A percentile compares a stretch with the other conserved stretches of the same genome.
phyloP scores from a whole-genome alignment of 2,113 vertebrate species.

The Colistium nudipinnis region DNA sequence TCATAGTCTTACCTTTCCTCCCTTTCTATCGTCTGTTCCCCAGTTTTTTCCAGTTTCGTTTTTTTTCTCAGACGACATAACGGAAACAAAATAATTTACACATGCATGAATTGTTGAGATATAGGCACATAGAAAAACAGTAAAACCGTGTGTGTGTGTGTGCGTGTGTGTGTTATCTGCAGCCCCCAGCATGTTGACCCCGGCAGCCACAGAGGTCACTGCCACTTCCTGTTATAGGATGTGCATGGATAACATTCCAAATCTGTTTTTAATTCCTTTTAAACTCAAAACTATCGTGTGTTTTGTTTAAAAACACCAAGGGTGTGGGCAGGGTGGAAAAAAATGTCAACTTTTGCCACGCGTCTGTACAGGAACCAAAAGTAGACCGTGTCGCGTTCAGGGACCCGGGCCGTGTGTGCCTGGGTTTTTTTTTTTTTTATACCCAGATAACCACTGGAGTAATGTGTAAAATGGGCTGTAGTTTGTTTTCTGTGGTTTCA shows the following conservation, averaged over 20 bases:
- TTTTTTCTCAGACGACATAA: background rate
- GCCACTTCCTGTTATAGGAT: slow-evolving; percentile 66
- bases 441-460: background rate
- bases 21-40: too few species aligned
- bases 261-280: slow-evolving; percentile 59
- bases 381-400: slow-evolving; percentile 50
- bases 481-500: background rate
- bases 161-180: slow-evolving; percentile 47
- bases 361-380: slow-evolving; percentile 57
- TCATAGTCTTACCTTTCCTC: background rate
- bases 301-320: slow-evolving; percentile 71
- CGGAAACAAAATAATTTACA: background rate
- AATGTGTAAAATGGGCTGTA: background rate
- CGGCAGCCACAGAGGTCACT: slow-evolving; percentile 34
- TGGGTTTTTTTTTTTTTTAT: slow-evolving; percentile 7
- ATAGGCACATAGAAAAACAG: too few species aligned
- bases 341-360: slow-evolving; percentile 60
- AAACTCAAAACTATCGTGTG: slow-evolving; percentile 24
- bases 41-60: background rate
- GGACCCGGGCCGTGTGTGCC: background rate
- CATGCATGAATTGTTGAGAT: background rate
- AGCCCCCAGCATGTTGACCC: slow-evolving; percentile 40
- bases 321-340: slow-evolving; percentile 55
- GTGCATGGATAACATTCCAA: slow-evolving; percentile 67
- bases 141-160: slow-evolving; percentile 8